These are phyloP conservation scores for Apantesis nais DNA, from an alignment of 2,888 invertebrate genomes.

Conservation along the genomic window DNA sequence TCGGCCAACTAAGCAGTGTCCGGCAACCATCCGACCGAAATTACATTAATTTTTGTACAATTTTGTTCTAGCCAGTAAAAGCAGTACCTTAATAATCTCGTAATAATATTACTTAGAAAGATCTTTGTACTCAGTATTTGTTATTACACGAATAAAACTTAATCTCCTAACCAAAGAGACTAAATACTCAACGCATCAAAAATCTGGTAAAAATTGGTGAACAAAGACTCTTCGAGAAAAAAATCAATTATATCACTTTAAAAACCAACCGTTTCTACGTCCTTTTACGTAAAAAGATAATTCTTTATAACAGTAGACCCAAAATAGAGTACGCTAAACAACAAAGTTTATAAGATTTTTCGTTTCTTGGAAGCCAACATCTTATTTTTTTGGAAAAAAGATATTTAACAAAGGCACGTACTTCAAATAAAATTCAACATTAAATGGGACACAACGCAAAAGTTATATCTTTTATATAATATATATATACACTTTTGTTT, in stretches of 20 bases:
- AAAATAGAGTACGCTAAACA: neutral
- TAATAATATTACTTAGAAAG: no score
- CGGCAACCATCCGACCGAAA: neutral
- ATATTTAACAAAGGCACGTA: neutral
- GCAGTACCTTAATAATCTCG: neutral
- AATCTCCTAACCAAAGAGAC: no score
- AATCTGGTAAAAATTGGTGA: no score
- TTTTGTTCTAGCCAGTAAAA: neutral
- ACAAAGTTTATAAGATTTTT: neutral
- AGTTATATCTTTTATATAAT: conserved; percentile 8
- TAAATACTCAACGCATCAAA: no score
- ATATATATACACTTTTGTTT: conserved; percentile 35
- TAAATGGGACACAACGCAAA: conserved; percentile 13
- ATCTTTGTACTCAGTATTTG: no score
- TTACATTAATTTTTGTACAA: neutral
- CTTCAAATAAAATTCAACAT: conserved; percentile 29
- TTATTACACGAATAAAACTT: no score
- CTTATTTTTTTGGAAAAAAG: no score
- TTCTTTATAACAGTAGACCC: no score
- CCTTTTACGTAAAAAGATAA: no score
- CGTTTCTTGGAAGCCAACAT: neutral
- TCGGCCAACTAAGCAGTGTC: neutral
- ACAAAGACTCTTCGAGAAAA: no score
- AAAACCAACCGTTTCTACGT: no score
- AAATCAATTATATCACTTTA: no score